These are phyloP conservation scores for Puma concolor DNA, from an alignment of 2,113 vertebrate species.

Conservation along the genomic window DNA sequence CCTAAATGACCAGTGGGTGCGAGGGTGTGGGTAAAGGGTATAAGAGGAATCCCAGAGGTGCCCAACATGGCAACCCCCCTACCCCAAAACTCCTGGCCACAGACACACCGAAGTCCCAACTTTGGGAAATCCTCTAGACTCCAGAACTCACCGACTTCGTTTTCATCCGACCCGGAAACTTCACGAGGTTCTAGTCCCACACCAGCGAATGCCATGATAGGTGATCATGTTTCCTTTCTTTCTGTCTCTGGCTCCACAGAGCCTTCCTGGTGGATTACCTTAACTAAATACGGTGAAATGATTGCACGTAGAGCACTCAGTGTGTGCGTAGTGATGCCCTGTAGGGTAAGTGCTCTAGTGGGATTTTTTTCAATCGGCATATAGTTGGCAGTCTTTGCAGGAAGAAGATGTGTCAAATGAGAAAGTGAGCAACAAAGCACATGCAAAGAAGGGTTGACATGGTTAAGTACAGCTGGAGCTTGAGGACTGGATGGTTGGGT, in stretches of 20 bases:
- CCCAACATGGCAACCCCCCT: rapidly evolving
- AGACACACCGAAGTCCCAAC: rapidly evolving
- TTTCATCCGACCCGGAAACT: not conserved
- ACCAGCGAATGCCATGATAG: not conserved
- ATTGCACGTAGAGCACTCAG: not conserved
- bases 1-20: not conserved
- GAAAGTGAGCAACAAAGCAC: not conserved
- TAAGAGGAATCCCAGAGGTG: not conserved
- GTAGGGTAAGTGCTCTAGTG: not conserved
- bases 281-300: not conserved
- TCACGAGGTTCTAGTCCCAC: not conserved
- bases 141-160: not conserved
- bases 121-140: not conserved
- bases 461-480: not conserved
- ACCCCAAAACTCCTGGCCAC: not conserved
- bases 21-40: not conserved
- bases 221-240: not conserved
- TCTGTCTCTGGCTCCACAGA: not conserved
- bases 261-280: not conserved
- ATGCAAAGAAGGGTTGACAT: rapidly evolving
- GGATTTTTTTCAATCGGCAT: not conserved
- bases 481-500: not conserved
- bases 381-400: not conserved
- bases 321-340: not conserved
- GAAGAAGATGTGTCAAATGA: not conserved